These are phyloP conservation scores for Henricia sp. DNA, from an alignment of 53 echinoderm and acorn worm species.

Conservation along the genomic window DNA sequence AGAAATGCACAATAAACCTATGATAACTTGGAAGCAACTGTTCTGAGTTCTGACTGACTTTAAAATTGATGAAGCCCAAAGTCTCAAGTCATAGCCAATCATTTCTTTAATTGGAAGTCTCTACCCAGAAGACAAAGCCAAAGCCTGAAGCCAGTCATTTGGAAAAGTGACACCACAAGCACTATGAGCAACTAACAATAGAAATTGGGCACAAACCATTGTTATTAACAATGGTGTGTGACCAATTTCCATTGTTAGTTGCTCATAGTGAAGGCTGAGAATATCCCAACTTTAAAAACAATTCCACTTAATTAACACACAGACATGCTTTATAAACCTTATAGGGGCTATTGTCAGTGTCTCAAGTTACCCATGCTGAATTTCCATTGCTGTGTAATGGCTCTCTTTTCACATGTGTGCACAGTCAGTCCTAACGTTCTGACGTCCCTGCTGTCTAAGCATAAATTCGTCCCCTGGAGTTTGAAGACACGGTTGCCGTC, in stretches of 20 bases:
- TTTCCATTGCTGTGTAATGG: slow-evolving; percentile 92
- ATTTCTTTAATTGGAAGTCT: no score
- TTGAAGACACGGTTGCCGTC: slow-evolving; percentile 81
- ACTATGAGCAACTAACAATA: no score
- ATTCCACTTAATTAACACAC: background rate
- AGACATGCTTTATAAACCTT: background rate
- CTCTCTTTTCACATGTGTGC: slow-evolving; percentile 72
- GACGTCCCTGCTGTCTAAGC: slow-evolving; percentile 83
- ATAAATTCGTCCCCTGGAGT: slow-evolving; percentile 71
- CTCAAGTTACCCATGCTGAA: slow-evolving; percentile 90
- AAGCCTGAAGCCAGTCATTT: no score
- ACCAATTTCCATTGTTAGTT: background rate
- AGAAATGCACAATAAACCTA: no score
- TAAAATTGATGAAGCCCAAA: no score
- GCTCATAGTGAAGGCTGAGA: background rate
- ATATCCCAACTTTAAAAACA: background rate
- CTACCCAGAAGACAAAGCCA: no score
- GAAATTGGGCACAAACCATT: no score
- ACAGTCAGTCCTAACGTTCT: slow-evolving; percentile 75
- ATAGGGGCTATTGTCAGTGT: slow-evolving; percentile 45
- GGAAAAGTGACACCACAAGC: no score
- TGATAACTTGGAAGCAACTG: no score
- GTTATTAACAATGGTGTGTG: no score
- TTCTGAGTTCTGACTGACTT: no score
- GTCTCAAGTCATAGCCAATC: no score